Evolutionary conservation across 2,888 invertebrate species (phyloP).

Genomic region (Dynastes tityus): DNA sequence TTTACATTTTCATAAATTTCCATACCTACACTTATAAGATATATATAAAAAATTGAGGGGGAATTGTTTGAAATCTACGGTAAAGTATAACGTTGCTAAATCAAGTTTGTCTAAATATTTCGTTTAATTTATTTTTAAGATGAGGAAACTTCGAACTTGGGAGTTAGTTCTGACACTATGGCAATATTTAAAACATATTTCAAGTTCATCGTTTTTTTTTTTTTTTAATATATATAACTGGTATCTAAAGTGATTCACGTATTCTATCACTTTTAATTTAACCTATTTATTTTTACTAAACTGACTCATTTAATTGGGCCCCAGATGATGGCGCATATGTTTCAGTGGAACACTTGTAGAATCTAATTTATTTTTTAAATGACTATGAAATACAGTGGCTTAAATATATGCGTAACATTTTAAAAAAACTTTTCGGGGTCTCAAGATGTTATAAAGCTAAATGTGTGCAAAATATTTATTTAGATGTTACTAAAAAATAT

Average conservation of each 20-base stretch:
- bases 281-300: slow-evolving; percentile 40
- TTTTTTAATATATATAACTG: background rate
- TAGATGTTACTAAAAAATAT: too few relatives aligned
- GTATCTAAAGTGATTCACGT: slow-evolving; percentile 38
- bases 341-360: slow-evolving; percentile 9
- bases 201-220: slow-evolving; percentile 13
- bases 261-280: slow-evolving; percentile 25
- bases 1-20: slow-evolving; percentile 1
- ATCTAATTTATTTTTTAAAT: slow-evolving; percentile 18
- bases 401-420: background rate
- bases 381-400: slow-evolving; percentile 1
- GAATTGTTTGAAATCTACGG: slow-evolving; percentile 3
- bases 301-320: slow-evolving; percentile 38
- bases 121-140: slow-evolving; percentile 10
- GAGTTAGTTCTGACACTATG: background rate
- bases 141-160: background rate
- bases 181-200: slow-evolving; percentile 15
- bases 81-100: background rate
- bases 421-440: too few relatives aligned
- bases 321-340: slow-evolving; percentile 32
- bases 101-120: slow-evolving; percentile 16
- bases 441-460: too few relatives aligned
- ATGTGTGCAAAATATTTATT: too few relatives aligned
- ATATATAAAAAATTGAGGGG: background rate
- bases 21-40: background rate